Conservation (phyloP, 2,113 vertebrate species). For the Morone chrysops region DNA sequence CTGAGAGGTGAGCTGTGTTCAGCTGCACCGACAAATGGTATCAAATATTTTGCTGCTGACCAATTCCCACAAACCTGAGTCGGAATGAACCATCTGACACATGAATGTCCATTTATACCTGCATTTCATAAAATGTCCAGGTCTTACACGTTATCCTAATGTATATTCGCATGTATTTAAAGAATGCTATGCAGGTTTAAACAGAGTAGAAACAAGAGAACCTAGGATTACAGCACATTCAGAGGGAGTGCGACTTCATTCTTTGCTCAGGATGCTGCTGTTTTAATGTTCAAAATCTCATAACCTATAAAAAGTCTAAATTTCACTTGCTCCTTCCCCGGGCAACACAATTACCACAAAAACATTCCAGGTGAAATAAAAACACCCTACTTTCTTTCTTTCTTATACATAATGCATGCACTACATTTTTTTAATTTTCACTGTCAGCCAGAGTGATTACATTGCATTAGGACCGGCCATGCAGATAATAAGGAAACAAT, state of each 20-base stretch:
- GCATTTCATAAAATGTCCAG: conserved; percentile 13
- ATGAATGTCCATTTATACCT: background rate
- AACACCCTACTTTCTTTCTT: conserved; percentile 14
- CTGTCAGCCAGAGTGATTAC: conserved; percentile 60
- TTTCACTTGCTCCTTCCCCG: background rate
- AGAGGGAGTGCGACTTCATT: too few species aligned
- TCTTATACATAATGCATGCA: conserved; percentile 60
- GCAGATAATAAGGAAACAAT: conserved; percentile 72
- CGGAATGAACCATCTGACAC: conserved; percentile 2
- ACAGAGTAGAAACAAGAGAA: too few species aligned
- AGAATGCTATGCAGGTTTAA: background rate
- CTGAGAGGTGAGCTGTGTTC: conserved; percentile 33
- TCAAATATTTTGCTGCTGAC: background rate
- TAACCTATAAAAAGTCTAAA: background rate
- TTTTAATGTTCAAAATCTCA: too few species aligned
- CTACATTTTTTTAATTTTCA: conserved; percentile 53
- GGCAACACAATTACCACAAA: background rate
- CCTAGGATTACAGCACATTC: too few species aligned
- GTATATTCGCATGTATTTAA: background rate
- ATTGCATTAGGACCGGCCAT: conserved; percentile 49
- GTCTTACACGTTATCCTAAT: background rate
- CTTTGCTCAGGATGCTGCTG: too few species aligned
- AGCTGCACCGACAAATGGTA: conserved; percentile 24
- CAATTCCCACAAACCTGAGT: conserved; percentile 2
- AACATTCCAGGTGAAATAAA: conserved; percentile 30